Conservation (phyloP, 2,797 vertebrate genomes). For the Botia kubotai region DNA sequence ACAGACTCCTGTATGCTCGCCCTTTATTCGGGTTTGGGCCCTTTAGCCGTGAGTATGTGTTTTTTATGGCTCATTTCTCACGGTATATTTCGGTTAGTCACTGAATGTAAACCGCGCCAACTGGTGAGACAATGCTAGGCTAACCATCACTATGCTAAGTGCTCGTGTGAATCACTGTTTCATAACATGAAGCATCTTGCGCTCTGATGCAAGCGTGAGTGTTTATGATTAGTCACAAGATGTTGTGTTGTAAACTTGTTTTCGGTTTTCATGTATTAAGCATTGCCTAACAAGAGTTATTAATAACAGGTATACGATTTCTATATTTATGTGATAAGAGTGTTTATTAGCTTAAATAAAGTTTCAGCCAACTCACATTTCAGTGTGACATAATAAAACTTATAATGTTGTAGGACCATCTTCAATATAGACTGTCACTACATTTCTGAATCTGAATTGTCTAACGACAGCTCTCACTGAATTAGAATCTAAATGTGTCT, state of each 20-base stretch:
- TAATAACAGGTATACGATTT: too few species aligned
- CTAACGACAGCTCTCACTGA: too few species aligned
- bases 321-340: too few species aligned
- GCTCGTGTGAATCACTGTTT: conserved; percentile 1
- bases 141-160: conserved; percentile 10
- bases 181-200: background rate
- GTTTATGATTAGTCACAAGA: background rate
- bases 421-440: too few species aligned
- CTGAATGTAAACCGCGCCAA: background rate
- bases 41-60: conserved; percentile 71
- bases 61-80: background rate
- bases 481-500: background rate
- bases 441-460: too few species aligned
- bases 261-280: background rate
- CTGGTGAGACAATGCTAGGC: conserved; percentile 23
- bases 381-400: too few species aligned
- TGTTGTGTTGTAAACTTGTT: too few species aligned
- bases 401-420: too few species aligned
- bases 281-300: too few species aligned
- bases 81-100: background rate
- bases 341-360: too few species aligned
- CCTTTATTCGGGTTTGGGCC: conserved; percentile 55
- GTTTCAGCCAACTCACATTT: too few species aligned
- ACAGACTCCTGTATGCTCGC: conserved; percentile 61
- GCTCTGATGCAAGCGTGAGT: background rate